Percentiles rank a stretch among this genome's conserved stretches.
These are phyloP conservation scores for Drosophila nasuta DNA, from an alignment of 1,140 invertebrate genomes.

Conservation along the genomic window DNA sequence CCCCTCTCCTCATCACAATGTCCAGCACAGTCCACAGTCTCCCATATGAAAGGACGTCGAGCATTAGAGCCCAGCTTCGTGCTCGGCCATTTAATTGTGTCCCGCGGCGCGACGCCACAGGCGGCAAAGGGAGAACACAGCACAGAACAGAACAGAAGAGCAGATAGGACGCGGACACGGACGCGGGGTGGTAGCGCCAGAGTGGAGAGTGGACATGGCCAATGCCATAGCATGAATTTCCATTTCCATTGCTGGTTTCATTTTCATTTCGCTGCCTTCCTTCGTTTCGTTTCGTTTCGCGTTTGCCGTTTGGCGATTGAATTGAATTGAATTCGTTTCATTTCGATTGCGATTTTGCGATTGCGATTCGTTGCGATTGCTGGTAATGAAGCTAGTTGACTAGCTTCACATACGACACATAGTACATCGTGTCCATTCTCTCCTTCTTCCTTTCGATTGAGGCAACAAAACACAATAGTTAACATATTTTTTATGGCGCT, in stretches of 20 bases:
- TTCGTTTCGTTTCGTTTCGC: neutral
- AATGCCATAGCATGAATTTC: constrained; percentile 30
- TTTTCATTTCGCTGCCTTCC: constrained; percentile 1
- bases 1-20: neutral
- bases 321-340: constrained; percentile 47
- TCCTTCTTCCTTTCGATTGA: neutral
- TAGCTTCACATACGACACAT: neutral
- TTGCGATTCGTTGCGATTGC: constrained; percentile 52
- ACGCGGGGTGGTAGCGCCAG: neutral
- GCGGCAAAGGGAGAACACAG: neutral
- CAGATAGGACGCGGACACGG: neutral
- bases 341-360: constrained; percentile 17
- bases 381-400: constrained; percentile 68
- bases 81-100: constrained; percentile 63
- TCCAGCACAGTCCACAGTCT: constrained; percentile 7
- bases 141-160: too few relatives aligned
- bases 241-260: constrained; percentile 27
- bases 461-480: constrained; percentile 49
- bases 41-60: neutral
- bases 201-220: neutral
- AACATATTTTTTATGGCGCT: constrained; percentile 71
- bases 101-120: constrained; percentile 14
- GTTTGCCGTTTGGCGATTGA: constrained; percentile 16
- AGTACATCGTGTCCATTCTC: neutral
- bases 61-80: constrained; percentile 35